Evolutionary conservation across 2,113 vertebrate genomes (phyloP).

Genomic region (Tiliqua scincoides): DNA sequence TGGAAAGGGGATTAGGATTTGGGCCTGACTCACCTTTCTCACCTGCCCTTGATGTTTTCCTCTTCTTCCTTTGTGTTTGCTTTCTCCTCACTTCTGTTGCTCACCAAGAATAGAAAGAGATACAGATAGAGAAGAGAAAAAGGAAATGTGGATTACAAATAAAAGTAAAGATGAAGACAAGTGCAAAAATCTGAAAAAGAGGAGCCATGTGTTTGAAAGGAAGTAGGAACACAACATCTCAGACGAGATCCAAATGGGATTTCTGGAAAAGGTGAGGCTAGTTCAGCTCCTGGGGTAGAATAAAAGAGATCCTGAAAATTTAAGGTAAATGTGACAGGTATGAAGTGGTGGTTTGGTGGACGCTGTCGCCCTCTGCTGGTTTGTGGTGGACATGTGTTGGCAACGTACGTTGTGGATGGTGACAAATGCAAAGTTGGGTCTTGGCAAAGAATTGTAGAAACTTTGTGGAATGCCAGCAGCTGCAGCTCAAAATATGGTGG

Average conservation of each 20-base stretch:
- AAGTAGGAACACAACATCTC: conserved; percentile 27
- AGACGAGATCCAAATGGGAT: conserved; percentile 20
- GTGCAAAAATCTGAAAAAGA: conserved; percentile 26
- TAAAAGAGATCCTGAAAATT: conserved; percentile 15
- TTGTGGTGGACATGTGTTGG: neutral
- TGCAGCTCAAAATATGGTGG: too few relatives aligned
- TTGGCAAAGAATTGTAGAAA: neutral
- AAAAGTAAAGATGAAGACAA: conserved; percentile 33
- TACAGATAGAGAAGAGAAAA: conserved; percentile 35
- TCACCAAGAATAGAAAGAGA: conserved; percentile 34
- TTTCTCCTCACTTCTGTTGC: conserved; percentile 58
- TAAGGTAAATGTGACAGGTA: conserved; percentile 40
- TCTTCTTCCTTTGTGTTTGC: conserved; percentile 52
- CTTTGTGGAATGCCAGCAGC: neutral
- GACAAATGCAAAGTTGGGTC: neutral
- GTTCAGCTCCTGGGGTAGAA: conserved; percentile 1
- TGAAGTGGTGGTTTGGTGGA: conserved; percentile 7
- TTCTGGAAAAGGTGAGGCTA: conserved; percentile 40
- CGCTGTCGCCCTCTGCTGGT: conserved; percentile 15
- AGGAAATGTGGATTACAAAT: conserved; percentile 26
- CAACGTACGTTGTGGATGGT: neutral
- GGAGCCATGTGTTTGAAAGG: neutral
- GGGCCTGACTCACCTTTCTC: neutral
- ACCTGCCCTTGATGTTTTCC: conserved; percentile 18
- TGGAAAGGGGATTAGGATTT: too few relatives aligned